A percentile compares a stretch with the other conserved stretches of the same genome.
Evolutionary conservation across 2,797 vertebrate species (phyloP).

Genomic region (Sphenodon punctatus): DNA sequence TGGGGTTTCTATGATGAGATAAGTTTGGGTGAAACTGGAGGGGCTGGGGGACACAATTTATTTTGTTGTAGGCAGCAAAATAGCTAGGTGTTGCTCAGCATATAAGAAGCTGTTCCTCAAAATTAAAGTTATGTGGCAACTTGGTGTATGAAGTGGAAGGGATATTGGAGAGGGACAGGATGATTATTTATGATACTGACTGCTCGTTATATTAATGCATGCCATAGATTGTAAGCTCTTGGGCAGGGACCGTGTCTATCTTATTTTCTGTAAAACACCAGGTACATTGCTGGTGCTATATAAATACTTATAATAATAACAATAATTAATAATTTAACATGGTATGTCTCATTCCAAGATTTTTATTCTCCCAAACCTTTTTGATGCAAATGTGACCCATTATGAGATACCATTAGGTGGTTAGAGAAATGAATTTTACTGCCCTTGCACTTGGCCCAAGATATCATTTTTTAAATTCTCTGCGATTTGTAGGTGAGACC

Average conservation of each 20-base stretch:
- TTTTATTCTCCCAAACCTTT: background rate
- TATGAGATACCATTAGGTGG: background rate
- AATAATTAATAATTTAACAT: fast-evolving
- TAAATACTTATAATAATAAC: too few relatives aligned
- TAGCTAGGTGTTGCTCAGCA: too few relatives aligned
- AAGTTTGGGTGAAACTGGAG: too few relatives aligned
- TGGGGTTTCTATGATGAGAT: too few relatives aligned
- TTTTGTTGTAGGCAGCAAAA: too few relatives aligned
- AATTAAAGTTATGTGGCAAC: background rate
- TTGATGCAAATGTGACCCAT: background rate
- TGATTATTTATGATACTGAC: background rate
- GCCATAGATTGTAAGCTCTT: too few relatives aligned
- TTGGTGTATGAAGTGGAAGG: background rate
- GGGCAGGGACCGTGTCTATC: too few relatives aligned
- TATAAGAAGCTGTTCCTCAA: background rate
- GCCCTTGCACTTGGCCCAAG: fast-evolving
- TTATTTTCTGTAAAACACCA: too few relatives aligned
- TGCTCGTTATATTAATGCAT: background rate
- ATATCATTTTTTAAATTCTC: background rate
- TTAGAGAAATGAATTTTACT: background rate
- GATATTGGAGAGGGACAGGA: background rate
- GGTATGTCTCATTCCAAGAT: background rate
- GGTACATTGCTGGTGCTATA: too few relatives aligned
- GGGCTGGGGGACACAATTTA: too few relatives aligned
- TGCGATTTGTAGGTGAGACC: background rate